Percentiles rank a stretch among this genome's conserved stretches.
Evolutionary conservation across 2,113 vertebrate species (phyloP).

Genomic region (Periophthalmus modestus): DNA sequence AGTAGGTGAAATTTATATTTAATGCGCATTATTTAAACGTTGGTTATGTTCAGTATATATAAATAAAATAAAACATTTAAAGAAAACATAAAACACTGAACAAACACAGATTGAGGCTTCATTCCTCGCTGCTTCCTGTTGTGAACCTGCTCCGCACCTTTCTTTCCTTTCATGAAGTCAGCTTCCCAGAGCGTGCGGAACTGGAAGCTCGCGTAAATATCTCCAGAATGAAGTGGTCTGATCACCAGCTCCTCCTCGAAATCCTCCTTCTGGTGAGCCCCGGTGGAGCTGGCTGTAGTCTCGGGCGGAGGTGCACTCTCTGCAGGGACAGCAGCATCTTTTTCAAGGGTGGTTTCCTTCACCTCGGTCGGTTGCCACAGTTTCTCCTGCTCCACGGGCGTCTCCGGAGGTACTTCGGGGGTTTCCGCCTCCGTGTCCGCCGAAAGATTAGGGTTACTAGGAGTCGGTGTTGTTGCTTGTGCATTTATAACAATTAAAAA

Average conservation of each 20-base stretch:
- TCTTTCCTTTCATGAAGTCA: constrained; percentile 76
- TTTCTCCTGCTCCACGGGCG: constrained; percentile 22
- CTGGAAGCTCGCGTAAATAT: constrained; percentile 91
- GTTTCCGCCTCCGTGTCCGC: neutral
- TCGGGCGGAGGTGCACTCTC: neutral
- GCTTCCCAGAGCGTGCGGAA: constrained; percentile 90
- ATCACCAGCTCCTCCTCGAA: constrained; percentile 89
- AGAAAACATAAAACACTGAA: too few relatives aligned
- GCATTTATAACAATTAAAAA: neutral
- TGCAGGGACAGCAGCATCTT: neutral
- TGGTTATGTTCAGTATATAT: too few relatives aligned
- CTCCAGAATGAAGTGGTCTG: constrained; percentile 87
- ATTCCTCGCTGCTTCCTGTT: neutral
- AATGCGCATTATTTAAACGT: too few relatives aligned
- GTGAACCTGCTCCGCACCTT: constrained; percentile 68
- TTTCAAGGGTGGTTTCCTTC: constrained; percentile 9
- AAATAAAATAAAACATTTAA: too few relatives aligned
- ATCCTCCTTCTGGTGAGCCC: constrained; percentile 64
- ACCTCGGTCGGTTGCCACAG: constrained; percentile 59
- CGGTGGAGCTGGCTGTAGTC: neutral
- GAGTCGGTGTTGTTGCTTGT: constrained; percentile 8
- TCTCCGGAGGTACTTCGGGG: neutral
- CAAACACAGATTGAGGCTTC: neutral
- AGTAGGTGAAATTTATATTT: neutral
- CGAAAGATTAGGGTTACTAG: neutral